phyloP scores from a whole-genome alignment of 2,113 vertebrate genomes.

The Microcebus ravelobensis region DNA sequence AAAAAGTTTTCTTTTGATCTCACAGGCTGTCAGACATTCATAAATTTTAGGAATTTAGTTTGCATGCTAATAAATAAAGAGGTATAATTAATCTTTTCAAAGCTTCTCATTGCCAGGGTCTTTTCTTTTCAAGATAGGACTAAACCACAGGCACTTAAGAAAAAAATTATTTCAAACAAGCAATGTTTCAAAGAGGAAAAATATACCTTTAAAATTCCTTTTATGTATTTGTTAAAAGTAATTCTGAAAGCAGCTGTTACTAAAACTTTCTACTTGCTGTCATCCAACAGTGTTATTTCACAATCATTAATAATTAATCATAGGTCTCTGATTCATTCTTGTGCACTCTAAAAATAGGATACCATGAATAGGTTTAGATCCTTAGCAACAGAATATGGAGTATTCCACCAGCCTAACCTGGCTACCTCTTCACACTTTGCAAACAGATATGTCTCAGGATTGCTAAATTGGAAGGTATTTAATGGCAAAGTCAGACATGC shows the following conservation, averaged over 20 bases:
- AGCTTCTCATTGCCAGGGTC: conserved; percentile 5
- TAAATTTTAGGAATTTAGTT: conserved; percentile 42
- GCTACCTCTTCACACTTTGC: conserved; percentile 64
- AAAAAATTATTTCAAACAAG: conserved; percentile 58
- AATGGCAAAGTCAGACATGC: conserved; percentile 3
- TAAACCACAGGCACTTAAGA: neutral
- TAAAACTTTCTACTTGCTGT: conserved; percentile 83
- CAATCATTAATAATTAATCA: conserved; percentile 86
- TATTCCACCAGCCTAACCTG: conserved; percentile 71
- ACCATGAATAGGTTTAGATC: conserved; percentile 76
- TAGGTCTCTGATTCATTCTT: conserved; percentile 83
- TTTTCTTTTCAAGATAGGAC: conserved; percentile 32
- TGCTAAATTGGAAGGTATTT: conserved; percentile 65
- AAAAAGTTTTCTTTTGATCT: neutral
- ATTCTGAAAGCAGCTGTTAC: conserved; percentile 75
- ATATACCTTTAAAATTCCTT: conserved; percentile 69
- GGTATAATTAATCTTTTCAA: neutral
- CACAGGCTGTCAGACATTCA: neutral
- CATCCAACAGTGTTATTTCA: conserved; percentile 79
- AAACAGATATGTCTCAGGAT: conserved; percentile 73
- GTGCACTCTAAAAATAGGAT: conserved; percentile 81
- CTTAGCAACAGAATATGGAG: conserved; percentile 82
- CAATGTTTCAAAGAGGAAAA: conserved; percentile 36
- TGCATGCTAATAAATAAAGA: conserved; percentile 49
- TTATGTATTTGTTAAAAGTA: conserved; percentile 82